Evolutionary conservation across 2,888 invertebrate genomes (phyloP), one percentile per base, ranked within the genome.

Genomic region (Macrophya alboannulata): DNA sequence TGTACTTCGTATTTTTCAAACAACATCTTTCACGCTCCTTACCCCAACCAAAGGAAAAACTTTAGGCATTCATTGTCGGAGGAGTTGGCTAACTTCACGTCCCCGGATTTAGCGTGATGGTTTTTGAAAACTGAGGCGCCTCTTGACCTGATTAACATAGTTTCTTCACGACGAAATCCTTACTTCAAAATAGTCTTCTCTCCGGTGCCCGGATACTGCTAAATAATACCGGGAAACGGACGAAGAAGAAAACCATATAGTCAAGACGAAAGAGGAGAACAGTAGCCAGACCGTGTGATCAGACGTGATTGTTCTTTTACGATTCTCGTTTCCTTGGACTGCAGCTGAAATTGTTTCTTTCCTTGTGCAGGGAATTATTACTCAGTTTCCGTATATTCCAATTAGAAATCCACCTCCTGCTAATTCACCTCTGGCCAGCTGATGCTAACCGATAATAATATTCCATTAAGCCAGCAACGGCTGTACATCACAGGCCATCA

Each of bases 361-460:
- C 21, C 40, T 81, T 25, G 15, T n/a, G 5, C 40, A 15, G 4
- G 40, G 15, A 21, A 81, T 81, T 81, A 40, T 62, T 81, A n/a
- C 43, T 40, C n/a, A 21, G 43, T 62, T 1, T 81, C 59, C n/a
- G 62, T 81, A 21, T 81, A 81, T 59, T 79, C 62, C 81, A 40
- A 62, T 81, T 62, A 81, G 62, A 81, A 81, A 81, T 81, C 43
- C 43, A 62, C 59, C 81, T 25, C 88, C 88, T 86, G 88, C 88
- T 90, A 91, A 91, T 91, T 91, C 90, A 91, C 91, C 91, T 89
- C 90, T 90, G 89, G 90, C 90, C 90, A 90, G 90, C 91, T 88
- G 92, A 92, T 92, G 91, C 90, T 90, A 91, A 91, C 91, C 91
- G 93, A 93, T 93, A 93, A 92, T 93, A 93, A 93, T 93, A 93